These are phyloP conservation scores for Trachemys scripta DNA, from an alignment of 2,113 vertebrate species.

Conservation along the genomic window DNA sequence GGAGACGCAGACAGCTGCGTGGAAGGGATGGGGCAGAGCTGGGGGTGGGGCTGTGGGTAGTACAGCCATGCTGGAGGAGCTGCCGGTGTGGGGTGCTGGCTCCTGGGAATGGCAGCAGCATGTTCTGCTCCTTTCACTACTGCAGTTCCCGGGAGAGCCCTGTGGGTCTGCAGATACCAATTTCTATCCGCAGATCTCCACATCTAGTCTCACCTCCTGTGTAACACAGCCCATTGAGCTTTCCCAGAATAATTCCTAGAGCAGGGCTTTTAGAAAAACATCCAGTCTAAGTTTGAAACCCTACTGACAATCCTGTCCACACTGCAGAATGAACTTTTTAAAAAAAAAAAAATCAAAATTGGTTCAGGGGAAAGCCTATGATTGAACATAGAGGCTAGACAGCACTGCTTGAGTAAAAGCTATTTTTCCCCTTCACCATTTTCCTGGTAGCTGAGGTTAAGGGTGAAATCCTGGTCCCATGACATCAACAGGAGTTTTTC, in stretches of 20 bases:
- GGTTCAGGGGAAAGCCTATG: background rate
- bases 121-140: too few species aligned
- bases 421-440: background rate
- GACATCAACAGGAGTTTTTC: background rate
- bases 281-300: background rate
- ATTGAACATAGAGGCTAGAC: background rate
- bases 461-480: background rate
- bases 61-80: too few species aligned
- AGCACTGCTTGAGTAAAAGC: background rate
- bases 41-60: too few species aligned
- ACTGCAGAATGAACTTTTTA: background rate
- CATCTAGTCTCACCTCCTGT: background rate
- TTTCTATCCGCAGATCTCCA: too few species aligned
- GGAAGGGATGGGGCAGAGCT: too few species aligned
- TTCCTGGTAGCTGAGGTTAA: background rate
- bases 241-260: background rate
- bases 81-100: too few species aligned
- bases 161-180: too few species aligned
- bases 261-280: background rate
- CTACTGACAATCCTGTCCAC: background rate
- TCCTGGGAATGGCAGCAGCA: too few species aligned
- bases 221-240: background rate
- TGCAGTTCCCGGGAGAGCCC: too few species aligned
- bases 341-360: background rate
- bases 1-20: too few species aligned